These are phyloP conservation scores for Laupala kohalensis DNA, from an alignment of 1,140 invertebrate species.

Conservation along the genomic window DNA sequence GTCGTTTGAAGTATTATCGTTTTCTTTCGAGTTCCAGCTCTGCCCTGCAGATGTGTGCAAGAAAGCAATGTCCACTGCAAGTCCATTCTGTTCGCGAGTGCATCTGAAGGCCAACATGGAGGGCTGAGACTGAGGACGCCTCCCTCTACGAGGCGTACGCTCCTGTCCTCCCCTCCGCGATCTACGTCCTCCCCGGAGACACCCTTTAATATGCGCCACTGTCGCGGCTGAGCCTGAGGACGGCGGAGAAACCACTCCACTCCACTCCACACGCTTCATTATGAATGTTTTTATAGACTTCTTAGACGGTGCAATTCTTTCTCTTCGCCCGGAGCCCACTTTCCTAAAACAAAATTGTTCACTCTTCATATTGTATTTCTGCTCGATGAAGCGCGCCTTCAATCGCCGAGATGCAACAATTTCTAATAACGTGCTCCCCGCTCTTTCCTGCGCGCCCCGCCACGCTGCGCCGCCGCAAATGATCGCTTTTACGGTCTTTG, in stretches of 20 bases:
- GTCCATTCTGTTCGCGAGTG: too few species aligned
- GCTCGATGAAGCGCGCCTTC: conserved; percentile 14
- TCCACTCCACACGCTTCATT: conserved; percentile 3
- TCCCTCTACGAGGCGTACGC: too few species aligned
- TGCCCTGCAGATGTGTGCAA: too few species aligned
- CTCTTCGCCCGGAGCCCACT: conserved; percentile 4
- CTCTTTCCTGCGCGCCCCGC: not conserved
- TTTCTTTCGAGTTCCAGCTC: too few species aligned
- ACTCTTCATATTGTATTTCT: conserved; percentile 15
- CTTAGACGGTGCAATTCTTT: not conserved
- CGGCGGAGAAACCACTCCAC: not conserved
- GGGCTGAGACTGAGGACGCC: too few species aligned
- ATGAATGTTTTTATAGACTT: conserved; percentile 3
- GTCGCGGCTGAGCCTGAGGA: too few species aligned
- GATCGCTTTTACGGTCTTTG: not conserved
- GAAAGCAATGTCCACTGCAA: too few species aligned
- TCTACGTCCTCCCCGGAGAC: too few species aligned
- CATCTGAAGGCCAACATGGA: too few species aligned
- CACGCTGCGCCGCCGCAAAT: not conserved
- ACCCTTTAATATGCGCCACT: too few species aligned
- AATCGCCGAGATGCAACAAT: conserved; percentile 15
- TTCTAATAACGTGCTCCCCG: conserved; percentile 14
- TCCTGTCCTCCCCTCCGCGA: too few species aligned
- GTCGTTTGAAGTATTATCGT: too few species aligned
- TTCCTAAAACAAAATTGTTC: conserved; percentile 7